Conservation (phyloP, 2,888 invertebrate species). For the Choristoneura rosaceana region DNA sequence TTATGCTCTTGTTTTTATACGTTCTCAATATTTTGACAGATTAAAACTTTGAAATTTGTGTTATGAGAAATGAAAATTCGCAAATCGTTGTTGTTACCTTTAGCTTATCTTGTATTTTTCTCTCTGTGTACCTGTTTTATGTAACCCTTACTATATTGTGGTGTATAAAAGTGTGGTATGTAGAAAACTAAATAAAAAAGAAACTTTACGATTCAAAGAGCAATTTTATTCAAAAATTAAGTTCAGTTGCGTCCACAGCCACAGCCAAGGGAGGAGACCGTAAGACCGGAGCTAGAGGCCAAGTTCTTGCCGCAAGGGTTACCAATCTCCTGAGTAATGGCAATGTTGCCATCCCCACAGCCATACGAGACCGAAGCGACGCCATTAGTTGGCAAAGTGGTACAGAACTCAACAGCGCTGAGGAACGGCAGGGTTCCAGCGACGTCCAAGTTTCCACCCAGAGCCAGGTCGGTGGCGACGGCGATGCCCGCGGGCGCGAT, state of each 20-base stretch:
- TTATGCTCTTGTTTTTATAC: too few relatives aligned
- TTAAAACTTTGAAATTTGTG: too few relatives aligned
- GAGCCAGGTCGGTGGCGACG: conserved; percentile 45
- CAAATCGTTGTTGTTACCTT: too few relatives aligned
- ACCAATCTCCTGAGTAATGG: conserved; percentile 26
- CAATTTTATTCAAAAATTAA: background rate
- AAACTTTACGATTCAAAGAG: background rate
- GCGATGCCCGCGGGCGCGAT: conserved; percentile 47
- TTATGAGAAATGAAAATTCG: too few relatives aligned
- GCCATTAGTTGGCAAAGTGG: conserved; percentile 23
- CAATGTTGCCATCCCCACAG: conserved; percentile 27
- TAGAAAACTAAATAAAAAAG: background rate
- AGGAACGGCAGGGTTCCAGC: conserved; percentile 24
- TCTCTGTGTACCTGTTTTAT: too few relatives aligned
- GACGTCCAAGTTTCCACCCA: background rate
- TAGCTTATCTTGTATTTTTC: too few relatives aligned
- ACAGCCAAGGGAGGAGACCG: background rate
- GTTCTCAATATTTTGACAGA: too few relatives aligned
- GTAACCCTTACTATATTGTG: too few relatives aligned
- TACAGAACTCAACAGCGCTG: background rate
- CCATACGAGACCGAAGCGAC: conserved; percentile 15
- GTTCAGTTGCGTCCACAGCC: background rate
- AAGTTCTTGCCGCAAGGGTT: conserved; percentile 23
- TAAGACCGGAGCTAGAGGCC: background rate
- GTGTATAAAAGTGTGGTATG: too few relatives aligned